Conservation (phyloP, 2,888 invertebrate species). For the Coelopa pilipes region DNA sequence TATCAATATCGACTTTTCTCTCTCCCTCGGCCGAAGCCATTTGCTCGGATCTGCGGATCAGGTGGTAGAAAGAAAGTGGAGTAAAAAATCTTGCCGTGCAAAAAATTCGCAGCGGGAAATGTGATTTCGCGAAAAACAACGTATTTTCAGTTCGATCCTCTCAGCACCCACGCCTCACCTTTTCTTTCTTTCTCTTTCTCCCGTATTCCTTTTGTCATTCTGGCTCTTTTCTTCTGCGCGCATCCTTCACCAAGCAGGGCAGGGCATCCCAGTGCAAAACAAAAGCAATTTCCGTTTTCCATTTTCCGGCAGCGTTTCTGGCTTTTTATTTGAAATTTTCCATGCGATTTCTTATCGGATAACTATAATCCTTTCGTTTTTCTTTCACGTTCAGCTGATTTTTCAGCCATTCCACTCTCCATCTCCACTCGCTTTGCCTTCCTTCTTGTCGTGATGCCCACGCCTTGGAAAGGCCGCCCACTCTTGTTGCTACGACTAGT, state of each 20-base stretch:
- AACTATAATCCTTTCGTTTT: constrained; percentile 30
- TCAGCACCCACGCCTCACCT: not conserved
- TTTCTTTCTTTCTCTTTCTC: no score
- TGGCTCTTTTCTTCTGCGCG: no score
- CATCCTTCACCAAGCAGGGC: no score
- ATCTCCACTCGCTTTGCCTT: not conserved
- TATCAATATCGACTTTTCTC: constrained; percentile 22
- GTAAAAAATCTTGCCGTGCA: not conserved
- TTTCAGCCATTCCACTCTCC: constrained; percentile 2
- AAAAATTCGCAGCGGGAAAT: not conserved
- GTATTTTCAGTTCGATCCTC: constrained; percentile 18
- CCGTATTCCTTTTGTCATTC: no score
- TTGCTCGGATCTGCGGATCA: not conserved
- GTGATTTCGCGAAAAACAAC: constrained; percentile 18
- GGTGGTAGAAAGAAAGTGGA: no score
- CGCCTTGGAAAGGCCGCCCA: no score
- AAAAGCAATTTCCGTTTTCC: constrained; percentile 37
- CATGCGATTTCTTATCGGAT: constrained; percentile 34
- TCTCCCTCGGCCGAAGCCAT: not conserved
- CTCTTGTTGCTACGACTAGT: no score
- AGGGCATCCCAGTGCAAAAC: constrained; percentile 23
- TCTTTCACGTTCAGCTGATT: constrained; percentile 27
- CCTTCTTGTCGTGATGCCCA: not conserved
- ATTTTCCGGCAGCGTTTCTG: constrained; percentile 24
- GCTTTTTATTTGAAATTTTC: constrained; percentile 36